phyloP scores from a whole-genome alignment of 2,113 vertebrate species.

The Oophaga pumilio region DNA sequence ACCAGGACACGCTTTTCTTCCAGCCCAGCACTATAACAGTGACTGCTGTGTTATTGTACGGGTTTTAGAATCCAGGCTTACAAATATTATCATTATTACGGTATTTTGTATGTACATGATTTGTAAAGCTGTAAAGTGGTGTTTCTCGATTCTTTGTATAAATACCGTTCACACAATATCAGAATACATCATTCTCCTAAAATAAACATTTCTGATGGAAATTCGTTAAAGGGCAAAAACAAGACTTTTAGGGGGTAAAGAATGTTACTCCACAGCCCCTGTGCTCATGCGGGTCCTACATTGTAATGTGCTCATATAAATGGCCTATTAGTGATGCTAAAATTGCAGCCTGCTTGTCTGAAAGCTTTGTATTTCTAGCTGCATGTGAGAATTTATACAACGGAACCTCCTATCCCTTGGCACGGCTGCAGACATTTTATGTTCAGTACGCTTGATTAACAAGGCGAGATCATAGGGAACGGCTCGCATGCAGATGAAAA shows the following conservation, averaged over 20 bases:
- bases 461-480: not conserved
- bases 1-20: not conserved
- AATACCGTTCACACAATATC: slow-evolving; percentile 24
- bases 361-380: slow-evolving; percentile 32
- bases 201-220: slow-evolving; percentile 27
- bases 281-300: slow-evolving; percentile 8
- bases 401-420: slow-evolving; percentile 36
- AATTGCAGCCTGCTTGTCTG: slow-evolving; percentile 5
- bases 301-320: slow-evolving; percentile 4
- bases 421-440: slow-evolving; percentile 16
- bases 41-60: slow-evolving; percentile 39
- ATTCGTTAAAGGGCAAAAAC: slow-evolving; percentile 19
- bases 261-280: slow-evolving; percentile 26
- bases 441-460: not conserved
- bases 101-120: slow-evolving; percentile 4
- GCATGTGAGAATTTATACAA: slow-evolving; percentile 45
- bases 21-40: not conserved
- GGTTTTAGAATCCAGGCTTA: not conserved
- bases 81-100: slow-evolving; percentile 16
- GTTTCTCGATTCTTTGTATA: slow-evolving; percentile 17
- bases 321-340: slow-evolving; percentile 42
- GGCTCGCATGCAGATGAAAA: slow-evolving; percentile 46
- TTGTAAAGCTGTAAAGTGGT: slow-evolving; percentile 31
- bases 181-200: slow-evolving; percentile 22
- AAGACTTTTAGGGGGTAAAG: slow-evolving; percentile 10